Conservation (phyloP, 1,140 invertebrate genomes). For the Heliothis subflexa region DNA sequence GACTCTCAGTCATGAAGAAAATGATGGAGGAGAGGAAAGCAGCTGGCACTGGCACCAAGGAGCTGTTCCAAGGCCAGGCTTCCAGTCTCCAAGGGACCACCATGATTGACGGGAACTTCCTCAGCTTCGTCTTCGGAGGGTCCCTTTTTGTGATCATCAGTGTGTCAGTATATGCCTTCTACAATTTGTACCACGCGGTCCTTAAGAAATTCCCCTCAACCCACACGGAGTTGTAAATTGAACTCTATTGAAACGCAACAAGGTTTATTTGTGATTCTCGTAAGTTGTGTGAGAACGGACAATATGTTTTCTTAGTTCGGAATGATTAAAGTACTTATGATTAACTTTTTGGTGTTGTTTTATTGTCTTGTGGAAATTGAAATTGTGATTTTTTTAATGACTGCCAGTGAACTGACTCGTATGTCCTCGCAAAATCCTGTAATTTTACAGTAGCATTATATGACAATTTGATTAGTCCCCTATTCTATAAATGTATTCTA, state of each 20-base stretch:
- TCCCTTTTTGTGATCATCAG: conserved; percentile 92
- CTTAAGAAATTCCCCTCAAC: conserved; percentile 92
- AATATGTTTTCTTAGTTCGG: conserved; percentile 34
- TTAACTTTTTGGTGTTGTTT: conserved; percentile 17
- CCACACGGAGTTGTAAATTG: conserved; percentile 91
- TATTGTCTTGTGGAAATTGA: background rate
- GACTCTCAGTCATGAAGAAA: conserved; percentile 92
- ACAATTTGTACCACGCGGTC: conserved; percentile 93
- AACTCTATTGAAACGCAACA: conserved; percentile 18
- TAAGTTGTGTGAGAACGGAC: conserved; percentile 19
- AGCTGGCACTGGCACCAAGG: conserved; percentile 77
- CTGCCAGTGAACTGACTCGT: background rate
- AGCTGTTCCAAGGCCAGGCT: conserved; percentile 83
- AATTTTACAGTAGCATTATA: too few relatives aligned
- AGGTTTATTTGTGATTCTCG: conserved; percentile 36
- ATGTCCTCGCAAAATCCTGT: too few relatives aligned
- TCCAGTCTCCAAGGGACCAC: conserved; percentile 86
- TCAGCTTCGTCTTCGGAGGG: conserved; percentile 92
- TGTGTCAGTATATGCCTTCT: conserved; percentile 93
- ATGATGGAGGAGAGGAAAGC: conserved; percentile 91
- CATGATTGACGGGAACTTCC: conserved; percentile 92
- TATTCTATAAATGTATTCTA: too few relatives aligned
- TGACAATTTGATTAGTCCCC: too few relatives aligned
- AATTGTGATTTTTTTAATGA: background rate
- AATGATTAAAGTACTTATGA: conserved; percentile 33